Evolutionary conservation across 2,888 invertebrate species (phyloP).

Genomic region (Omphaloscelis lunosa): DNA sequence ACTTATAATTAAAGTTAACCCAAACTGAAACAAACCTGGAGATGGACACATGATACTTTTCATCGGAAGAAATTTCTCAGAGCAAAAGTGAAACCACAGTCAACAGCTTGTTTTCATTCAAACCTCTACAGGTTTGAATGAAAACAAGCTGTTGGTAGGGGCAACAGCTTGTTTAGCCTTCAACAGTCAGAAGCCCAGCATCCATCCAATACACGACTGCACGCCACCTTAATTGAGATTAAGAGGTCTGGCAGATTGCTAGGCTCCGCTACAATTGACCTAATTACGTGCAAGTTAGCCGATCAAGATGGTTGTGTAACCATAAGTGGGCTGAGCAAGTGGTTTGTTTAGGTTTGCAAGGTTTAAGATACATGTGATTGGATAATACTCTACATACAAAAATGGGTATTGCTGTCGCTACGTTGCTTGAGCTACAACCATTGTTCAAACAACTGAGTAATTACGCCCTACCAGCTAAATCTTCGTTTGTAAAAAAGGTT

Average conservation of each 20-base stretch:
- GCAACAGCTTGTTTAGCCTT: not conserved
- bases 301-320: constrained; percentile 41
- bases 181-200: constrained; percentile 1
- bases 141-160: too few species aligned
- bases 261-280: constrained; percentile 54
- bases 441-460: constrained; percentile 25
- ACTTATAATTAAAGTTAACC: not conserved
- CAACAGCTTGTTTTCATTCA: not conserved
- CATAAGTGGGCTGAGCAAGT: constrained; percentile 24
- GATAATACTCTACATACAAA: not conserved
- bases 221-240: constrained; percentile 39
- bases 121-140: too few species aligned
- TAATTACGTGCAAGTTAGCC: constrained; percentile 56
- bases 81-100: not conserved
- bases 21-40: not conserved
- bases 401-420: not conserved
- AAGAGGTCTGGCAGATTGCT: constrained; percentile 57
- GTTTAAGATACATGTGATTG: not conserved
- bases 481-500: constrained; percentile 3
- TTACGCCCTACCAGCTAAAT: constrained; percentile 22
- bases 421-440: too few species aligned
- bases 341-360: constrained; percentile 5
- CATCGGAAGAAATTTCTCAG: not conserved
- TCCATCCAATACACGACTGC: constrained; percentile 8
- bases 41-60: not conserved